Conservation (phyloP, 2,888 invertebrate genomes). For the Ditylenchus weischeri region DNA sequence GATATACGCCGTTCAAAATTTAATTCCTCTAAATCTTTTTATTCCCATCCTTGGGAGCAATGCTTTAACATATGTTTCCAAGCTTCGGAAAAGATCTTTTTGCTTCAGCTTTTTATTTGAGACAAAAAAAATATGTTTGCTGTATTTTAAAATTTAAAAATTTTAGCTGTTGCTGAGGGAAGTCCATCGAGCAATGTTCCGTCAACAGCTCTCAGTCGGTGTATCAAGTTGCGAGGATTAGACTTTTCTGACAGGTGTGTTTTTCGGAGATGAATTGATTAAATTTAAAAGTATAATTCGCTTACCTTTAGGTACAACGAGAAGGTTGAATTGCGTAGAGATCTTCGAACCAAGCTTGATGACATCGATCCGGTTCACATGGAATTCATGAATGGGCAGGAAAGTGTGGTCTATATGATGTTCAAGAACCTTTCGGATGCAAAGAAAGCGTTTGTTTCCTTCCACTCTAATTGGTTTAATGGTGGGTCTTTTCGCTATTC, state of each 20-base stretch:
- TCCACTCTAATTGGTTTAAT: slow-evolving; percentile 32
- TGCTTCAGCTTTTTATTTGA: too few species aligned
- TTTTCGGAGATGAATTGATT: slow-evolving; percentile 78
- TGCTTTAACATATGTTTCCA: too few species aligned
- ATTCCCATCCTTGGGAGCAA: neutral
- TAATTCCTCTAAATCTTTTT: neutral
- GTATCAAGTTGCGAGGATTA: slow-evolving; percentile 30
- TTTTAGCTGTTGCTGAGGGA: slow-evolving; percentile 27
- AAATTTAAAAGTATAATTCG: slow-evolving; percentile 70
- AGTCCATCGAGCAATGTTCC: slow-evolving; percentile 19
- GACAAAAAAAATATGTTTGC: too few species aligned
- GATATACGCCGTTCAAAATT: too few species aligned
- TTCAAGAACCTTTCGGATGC: slow-evolving; percentile 26
- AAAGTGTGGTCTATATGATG: slow-evolving; percentile 30
- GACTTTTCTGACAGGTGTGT: slow-evolving; percentile 62
- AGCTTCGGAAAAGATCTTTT: too few species aligned
- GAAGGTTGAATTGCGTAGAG: slow-evolving; percentile 12
- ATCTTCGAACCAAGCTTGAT: slow-evolving; percentile 24
- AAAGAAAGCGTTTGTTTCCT: slow-evolving; percentile 26
- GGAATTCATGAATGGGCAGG: slow-evolving; percentile 6
- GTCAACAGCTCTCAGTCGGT: slow-evolving; percentile 20
- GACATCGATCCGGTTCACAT: slow-evolving; percentile 28
- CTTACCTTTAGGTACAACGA: slow-evolving; percentile 68
- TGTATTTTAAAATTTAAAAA: neutral
- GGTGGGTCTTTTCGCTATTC: slow-evolving; percentile 27